Base-by-base conservation (phyloP, 2,797 vertebrate genomes). In the Setipinna tenuifilis region DNA sequence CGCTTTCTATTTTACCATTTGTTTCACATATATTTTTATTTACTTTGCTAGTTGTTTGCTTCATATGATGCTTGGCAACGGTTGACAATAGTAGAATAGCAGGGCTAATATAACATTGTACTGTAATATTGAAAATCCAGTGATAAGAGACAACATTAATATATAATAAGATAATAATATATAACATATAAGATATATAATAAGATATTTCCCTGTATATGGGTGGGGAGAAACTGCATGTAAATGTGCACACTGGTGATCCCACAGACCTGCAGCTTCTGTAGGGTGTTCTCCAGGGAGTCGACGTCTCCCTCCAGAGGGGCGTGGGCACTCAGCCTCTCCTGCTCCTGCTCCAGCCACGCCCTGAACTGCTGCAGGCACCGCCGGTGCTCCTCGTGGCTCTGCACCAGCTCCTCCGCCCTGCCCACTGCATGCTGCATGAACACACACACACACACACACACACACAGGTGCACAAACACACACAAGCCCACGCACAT, bases 301-400 rank as follows among this genome's bases (percentile, higher is more conserved):
- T 96, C 95, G 10, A 94, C 90, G 11, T 97, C 96, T 78, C 97
- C 97, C 89, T 97, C 96, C 83, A 97, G 93, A 86, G 97, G 95
- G 10, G 95, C 96, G 65, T 96, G 93, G 9, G 89, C 94, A 21
- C 93, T 95, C 84, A 99, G 94, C 50, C 94, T 95, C 83, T 97
- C 97, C 88, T 97, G 97, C 88, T 99, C 97, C 89, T 97, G 97
- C 87, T 96, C 96, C 89, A 99, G 90, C 98, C 98, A 99, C 87
- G 95, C 93, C 92, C 99, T 97, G 94, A 99, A 99, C 65, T 95
- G 92, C 87, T 98, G 97, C 46, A 99, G 89, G 21, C 96, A 96
- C 84, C 95, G 95, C 92, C 99, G 98, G 91, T 99, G 99, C 31
- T 97, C 97, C 91, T 98, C 96, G 87, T 99, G 98, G 84, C 97